Evolutionary conservation across 2,113 vertebrate species (phyloP).

Genomic region (Gopherus evgoodei): DNA sequence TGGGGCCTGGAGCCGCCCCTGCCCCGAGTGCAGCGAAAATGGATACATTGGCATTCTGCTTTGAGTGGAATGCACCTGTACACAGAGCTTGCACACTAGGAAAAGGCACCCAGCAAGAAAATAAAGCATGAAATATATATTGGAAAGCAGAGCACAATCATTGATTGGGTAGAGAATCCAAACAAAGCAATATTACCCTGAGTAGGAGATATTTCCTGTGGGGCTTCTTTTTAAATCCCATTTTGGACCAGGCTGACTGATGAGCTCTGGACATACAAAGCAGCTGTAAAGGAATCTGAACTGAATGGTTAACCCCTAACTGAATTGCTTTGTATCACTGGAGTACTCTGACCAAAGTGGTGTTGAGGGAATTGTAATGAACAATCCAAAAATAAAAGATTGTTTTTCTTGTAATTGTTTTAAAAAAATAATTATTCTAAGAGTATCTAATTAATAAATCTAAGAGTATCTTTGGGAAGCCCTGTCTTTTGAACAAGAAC

Average conservation of each 20-base stretch:
- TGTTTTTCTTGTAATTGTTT: not conserved
- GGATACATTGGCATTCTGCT: not conserved
- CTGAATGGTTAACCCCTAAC: fast-evolving
- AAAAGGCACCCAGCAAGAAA: not conserved
- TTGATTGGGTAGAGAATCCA: not conserved
- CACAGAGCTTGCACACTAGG: not conserved
- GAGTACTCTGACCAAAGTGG: not conserved
- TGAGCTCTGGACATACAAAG: not conserved
- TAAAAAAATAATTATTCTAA: not conserved
- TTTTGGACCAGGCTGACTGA: not conserved
- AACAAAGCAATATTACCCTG: not conserved
- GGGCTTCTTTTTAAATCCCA: not conserved
- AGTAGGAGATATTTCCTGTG: not conserved
- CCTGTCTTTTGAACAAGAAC: not conserved
- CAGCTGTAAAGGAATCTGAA: not conserved
- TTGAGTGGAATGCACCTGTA: constrained; percentile 2
- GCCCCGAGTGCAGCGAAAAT: not conserved
- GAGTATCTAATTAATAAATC: too few species aligned
- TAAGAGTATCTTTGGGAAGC: not conserved
- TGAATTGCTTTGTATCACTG: not conserved
- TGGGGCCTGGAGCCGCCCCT: too few species aligned
- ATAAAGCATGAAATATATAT: not conserved
- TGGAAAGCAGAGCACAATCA: not conserved
- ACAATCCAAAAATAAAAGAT: fast-evolving
- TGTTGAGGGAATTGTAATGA: not conserved